Evolutionary conservation across 2,888 invertebrate genomes (phyloP).

Genomic region (Apotomis capreana): DNA sequence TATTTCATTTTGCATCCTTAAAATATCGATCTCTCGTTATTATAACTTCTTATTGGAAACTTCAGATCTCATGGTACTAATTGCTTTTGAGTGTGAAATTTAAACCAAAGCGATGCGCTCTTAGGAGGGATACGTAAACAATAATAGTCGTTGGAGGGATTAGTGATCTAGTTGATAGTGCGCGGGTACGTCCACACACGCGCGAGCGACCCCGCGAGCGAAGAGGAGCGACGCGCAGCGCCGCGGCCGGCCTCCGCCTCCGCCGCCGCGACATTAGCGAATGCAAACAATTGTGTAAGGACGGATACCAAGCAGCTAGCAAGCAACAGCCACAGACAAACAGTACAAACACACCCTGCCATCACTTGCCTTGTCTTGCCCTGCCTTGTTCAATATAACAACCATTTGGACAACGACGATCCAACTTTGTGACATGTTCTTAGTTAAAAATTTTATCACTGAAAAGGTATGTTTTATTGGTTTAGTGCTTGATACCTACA

Average conservation of each 20-base stretch:
- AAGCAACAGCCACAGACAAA: constrained; percentile 50
- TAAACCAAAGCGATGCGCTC: constrained; percentile 58
- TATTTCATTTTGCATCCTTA: constrained; percentile 78
- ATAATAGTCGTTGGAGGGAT: constrained; percentile 50
- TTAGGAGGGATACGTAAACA: constrained; percentile 53
- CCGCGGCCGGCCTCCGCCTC: constrained; percentile 40
- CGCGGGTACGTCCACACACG: constrained; percentile 54
- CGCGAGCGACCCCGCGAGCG: constrained; percentile 48
- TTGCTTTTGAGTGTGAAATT: constrained; percentile 74
- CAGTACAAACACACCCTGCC: constrained; percentile 37
- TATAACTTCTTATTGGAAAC: constrained; percentile 71
- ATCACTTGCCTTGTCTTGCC: constrained; percentile 41
- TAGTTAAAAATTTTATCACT: constrained; percentile 78
- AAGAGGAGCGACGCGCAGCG: constrained; percentile 55
- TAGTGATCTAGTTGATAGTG: constrained; percentile 29
- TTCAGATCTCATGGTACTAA: constrained; percentile 81
- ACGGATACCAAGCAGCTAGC: constrained; percentile 80
- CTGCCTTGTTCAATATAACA: constrained; percentile 61
- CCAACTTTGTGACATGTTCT: constrained; percentile 79
- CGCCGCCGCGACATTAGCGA: constrained; percentile 66
- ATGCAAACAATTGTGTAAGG: constrained; percentile 85
- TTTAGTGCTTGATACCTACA: constrained; percentile 70
- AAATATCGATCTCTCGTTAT: constrained; percentile 60
- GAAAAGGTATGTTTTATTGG: constrained; percentile 83
- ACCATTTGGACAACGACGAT: constrained; percentile 68